A percentile compares a stretch with the other conserved stretches of the same genome.
These are phyloP conservation scores for Omphaloscelis lunosa DNA, from an alignment of 2,888 invertebrate genomes.

Conservation along the genomic window DNA sequence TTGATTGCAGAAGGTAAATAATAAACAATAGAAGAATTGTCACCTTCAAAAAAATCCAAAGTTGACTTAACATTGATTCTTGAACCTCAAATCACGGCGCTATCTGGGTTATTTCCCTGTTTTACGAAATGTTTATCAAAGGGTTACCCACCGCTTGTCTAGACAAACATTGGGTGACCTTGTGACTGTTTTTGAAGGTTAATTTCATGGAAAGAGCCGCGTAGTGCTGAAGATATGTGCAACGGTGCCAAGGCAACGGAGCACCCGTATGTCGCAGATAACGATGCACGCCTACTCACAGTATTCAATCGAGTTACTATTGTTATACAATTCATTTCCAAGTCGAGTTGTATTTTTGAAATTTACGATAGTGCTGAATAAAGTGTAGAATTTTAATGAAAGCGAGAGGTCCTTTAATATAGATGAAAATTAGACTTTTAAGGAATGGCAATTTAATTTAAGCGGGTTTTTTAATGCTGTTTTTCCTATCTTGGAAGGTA, in stretches of 20 bases:
- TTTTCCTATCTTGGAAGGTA: conserved; percentile 18
- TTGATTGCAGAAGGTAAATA: conserved; percentile 1
- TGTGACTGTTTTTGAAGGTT: conserved; percentile 76
- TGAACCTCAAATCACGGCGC: conserved; percentile 36
- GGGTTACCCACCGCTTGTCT: conserved; percentile 66
- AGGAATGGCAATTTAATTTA: neutral
- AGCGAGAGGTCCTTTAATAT: conserved; percentile 11
- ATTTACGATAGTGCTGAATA: neutral
- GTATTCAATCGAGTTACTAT: conserved; percentile 63
- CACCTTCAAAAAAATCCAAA: conserved; percentile 32
- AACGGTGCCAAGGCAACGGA: conserved; percentile 85
- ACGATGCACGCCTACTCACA: conserved; percentile 78
- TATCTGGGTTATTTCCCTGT: conserved; percentile 55
- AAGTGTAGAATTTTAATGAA: conserved; percentile 14
- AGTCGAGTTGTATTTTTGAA: conserved; percentile 50
- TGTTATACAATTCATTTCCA: conserved; percentile 55
- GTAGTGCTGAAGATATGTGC: conserved; percentile 74
- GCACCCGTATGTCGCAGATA: conserved; percentile 86
- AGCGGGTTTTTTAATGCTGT: neutral
- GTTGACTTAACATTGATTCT: conserved; percentile 54
- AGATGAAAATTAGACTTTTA: neutral
- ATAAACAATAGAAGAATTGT: neutral
- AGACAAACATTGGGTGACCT: conserved; percentile 81
- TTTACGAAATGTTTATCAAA: conserved; percentile 51
- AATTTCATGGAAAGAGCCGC: conserved; percentile 79